Base-by-base conservation (phyloP, 2,113 vertebrate genomes). In the Bombycilla garrulus region DNA sequence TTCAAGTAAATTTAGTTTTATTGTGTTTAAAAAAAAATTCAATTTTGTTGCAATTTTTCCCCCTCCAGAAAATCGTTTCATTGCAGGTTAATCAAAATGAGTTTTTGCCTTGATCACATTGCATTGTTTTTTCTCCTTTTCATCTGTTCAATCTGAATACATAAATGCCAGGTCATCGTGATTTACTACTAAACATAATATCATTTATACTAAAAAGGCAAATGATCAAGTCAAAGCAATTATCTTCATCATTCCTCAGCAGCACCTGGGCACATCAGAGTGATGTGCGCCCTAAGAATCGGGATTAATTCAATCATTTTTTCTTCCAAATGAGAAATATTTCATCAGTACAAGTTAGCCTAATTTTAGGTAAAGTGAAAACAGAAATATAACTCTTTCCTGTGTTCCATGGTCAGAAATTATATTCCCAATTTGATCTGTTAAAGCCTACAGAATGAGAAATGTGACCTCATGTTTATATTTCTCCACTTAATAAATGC, bases 401-500 rank as follows among this genome's bases (percentile, higher is more conserved):
- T 78, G n/a, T 80, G 17, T 56, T 88, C 60, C 51, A 47, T 60
- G 84, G 74, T 83, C 70, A 95, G 36, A 89, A 91, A 44, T 47
- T 58, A 8, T 73, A 70, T 87, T 77, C 42, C 45, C 33, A 85
- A 4, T 89, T 90, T 61, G 26, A 69, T 73, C 48, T 4, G 0
- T 77, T 90, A 87, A 61, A 58, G 42, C 7, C 26, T 58, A 38
- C 33, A 80, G 74, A 94, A 88, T 0, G 0, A 80, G 85, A 86
- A 92, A 57, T n/a, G 6, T 84, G 81, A 91, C 67, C 72, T 78
- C 78, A 62, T 64, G 35, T 88, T 96, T 93, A 73, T 71, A 60
- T 80, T 95, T 91, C 82, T 76, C 42, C 18, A 50, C 42, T 81
- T 88, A 70, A 85, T 86, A 94, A 95, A 90, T 86, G 60, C 44